phyloP scores from a whole-genome alignment of 2,888 invertebrate species.

The Idaea straminata region DNA sequence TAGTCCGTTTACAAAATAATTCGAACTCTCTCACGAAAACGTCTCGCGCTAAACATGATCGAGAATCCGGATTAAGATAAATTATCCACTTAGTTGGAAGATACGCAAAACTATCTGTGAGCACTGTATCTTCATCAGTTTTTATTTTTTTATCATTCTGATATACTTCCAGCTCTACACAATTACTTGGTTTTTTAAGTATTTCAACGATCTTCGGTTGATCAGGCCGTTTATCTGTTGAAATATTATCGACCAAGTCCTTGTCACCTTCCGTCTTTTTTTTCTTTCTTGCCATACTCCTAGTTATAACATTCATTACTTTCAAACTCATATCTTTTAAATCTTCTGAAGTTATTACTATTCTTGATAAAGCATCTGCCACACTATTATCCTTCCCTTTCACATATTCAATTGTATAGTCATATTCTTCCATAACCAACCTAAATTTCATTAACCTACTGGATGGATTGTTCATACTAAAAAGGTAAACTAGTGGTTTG shows the following conservation, averaged over 20 bases:
- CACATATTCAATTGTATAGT: conserved; percentile 16
- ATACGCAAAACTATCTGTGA: not conserved
- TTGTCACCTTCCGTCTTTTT: conserved; percentile 1
- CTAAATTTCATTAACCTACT: conserved; percentile 20
- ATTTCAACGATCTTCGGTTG: not conserved
- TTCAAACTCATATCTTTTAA: conserved; percentile 10
- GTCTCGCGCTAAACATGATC: conserved; percentile 9
- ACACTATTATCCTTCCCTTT: conserved; percentile 15
- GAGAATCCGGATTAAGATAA: not conserved
- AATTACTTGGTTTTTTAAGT: not conserved
- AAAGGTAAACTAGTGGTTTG: conserved; percentile 17
- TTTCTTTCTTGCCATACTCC: conserved; percentile 10
- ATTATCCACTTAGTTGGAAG: not conserved
- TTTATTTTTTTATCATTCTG: not conserved
- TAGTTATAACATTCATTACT: conserved; percentile 4
- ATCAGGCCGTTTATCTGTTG: not conserved
- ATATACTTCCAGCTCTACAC: not conserved
- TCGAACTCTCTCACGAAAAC: not conserved
- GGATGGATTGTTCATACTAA: conserved; percentile 19
- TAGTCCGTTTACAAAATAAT: not conserved
- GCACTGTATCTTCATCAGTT: no score
- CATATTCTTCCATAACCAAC: conserved; percentile 6
- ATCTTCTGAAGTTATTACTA: conserved; percentile 11
- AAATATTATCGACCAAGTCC: not conserved
- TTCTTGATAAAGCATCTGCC: conserved; percentile 18